A percentile compares a stretch with the other conserved stretches of the same genome.
Evolutionary conservation across 1,140 invertebrate species (phyloP).

Genomic region (Heliconius congener): DNA sequence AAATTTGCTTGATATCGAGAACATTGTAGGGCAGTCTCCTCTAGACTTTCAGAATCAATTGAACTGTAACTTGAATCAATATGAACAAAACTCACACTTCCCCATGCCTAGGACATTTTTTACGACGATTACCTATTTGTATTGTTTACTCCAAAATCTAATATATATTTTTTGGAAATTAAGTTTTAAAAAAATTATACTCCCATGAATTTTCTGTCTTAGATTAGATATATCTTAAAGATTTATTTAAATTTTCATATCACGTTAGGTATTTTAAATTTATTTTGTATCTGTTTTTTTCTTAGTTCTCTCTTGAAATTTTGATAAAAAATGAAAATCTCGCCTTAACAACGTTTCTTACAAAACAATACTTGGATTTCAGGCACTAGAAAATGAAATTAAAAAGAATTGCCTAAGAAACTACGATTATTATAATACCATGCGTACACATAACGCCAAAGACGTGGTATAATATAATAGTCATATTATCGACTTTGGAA

Average conservation of each 20-base stretch:
- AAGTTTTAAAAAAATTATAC: no score
- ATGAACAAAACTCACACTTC: no score
- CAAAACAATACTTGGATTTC: conserved; percentile 14
- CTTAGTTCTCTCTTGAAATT: background rate
- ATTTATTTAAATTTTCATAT: background rate
- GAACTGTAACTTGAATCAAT: no score
- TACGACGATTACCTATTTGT: no score
- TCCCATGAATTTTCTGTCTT: no score
- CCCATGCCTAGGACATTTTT: no score
- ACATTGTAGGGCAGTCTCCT: background rate
- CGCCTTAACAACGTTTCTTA: background rate
- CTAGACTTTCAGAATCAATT: no score
- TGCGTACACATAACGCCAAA: conserved; percentile 36
- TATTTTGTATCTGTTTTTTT: background rate
- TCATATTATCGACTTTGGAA: background rate
- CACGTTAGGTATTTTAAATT: background rate
- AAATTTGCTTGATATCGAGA: background rate
- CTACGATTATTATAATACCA: conserved; percentile 32
- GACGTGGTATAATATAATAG: conserved; percentile 11
- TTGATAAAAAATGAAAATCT: background rate
- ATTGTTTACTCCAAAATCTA: no score
- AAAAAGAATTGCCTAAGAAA: conserved; percentile 24
- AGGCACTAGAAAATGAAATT: conserved; percentile 35
- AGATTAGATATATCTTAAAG: no score
- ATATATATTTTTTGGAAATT: no score